phyloP scores from a whole-genome alignment of 2,113 vertebrate species.

The Cynoglossus semilaevis region DNA sequence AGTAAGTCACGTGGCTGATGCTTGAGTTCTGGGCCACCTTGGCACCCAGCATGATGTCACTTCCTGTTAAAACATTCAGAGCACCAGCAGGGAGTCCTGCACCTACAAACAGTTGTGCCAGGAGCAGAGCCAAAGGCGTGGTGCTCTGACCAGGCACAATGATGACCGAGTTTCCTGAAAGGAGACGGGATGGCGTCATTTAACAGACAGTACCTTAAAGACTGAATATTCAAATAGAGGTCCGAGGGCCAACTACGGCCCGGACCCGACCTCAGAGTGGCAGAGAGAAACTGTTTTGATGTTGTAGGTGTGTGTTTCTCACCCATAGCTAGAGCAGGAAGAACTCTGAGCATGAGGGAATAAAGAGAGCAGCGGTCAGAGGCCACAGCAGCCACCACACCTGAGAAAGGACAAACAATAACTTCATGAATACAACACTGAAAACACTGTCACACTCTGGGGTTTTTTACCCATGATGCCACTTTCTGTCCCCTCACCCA shows the following conservation, averaged over 20 bases:
- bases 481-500: conserved; percentile 51
- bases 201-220: no score
- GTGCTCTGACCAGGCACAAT: conserved; percentile 58
- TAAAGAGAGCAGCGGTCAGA: conserved; percentile 72
- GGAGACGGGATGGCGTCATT: neutral
- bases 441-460: no score
- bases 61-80: conserved; percentile 72
- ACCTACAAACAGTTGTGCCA: conserved; percentile 69
- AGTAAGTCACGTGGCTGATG: conserved; percentile 64
- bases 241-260: no score
- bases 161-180: conserved; percentile 74
- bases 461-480: fast-evolving
- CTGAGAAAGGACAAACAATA: conserved; percentile 39
- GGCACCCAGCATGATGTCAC: conserved; percentile 48
- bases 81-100: conserved; percentile 73
- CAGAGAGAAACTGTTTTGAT: no score
- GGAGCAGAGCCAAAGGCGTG: conserved; percentile 62
- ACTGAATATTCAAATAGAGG: no score
- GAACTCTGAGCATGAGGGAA: conserved; percentile 68
- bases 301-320: conserved; percentile 25
- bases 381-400: conserved; percentile 68
- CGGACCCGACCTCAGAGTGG: no score
- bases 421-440: neutral
- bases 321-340: conserved; percentile 78
- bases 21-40: conserved; percentile 55